phyloP scores from a whole-genome alignment of 2,113 vertebrate genomes.

The Otolemur garnettii region DNA sequence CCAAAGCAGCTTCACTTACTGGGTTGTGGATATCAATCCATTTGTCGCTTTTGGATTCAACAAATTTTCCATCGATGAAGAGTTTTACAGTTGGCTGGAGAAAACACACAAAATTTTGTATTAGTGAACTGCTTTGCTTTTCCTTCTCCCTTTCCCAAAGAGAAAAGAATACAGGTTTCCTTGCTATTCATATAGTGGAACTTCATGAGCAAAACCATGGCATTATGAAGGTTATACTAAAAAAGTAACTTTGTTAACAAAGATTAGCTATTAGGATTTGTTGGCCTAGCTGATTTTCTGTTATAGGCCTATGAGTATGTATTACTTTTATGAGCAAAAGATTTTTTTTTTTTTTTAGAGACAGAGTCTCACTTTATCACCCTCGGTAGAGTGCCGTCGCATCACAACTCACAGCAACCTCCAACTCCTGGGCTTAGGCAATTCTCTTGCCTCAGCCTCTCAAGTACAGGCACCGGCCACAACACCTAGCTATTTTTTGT shows the following conservation, averaged over 20 bases:
- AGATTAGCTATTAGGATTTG: neutral
- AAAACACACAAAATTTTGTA: neutral
- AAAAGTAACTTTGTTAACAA: slow-evolving; percentile 16
- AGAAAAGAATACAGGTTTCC: slow-evolving; percentile 2
- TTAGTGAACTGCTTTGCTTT: slow-evolving; percentile 55
- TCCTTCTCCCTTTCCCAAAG: slow-evolving; percentile 11
- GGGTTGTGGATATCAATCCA: slow-evolving; percentile 98
- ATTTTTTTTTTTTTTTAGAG: no score
- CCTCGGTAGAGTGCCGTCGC: no score
- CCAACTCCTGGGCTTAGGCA: no score
- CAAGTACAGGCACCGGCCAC: no score
- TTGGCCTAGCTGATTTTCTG: neutral
- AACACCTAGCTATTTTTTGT: no score
- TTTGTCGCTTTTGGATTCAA: slow-evolving; percentile 96
- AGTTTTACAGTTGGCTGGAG: slow-evolving; percentile 96
- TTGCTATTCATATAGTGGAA: neutral
- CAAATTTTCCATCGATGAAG: slow-evolving; percentile 98
- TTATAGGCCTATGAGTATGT: neutral
- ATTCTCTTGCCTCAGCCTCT: no score
- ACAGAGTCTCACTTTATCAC: no score
- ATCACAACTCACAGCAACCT: no score
- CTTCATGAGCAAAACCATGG: neutral
- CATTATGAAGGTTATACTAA: neutral
- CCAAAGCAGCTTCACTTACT: slow-evolving; percentile 89
- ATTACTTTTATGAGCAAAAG: slow-evolving; percentile 6